These are phyloP conservation scores for Mythimna albipuncta DNA, from an alignment of 2,888 invertebrate genomes.

Conservation along the genomic window DNA sequence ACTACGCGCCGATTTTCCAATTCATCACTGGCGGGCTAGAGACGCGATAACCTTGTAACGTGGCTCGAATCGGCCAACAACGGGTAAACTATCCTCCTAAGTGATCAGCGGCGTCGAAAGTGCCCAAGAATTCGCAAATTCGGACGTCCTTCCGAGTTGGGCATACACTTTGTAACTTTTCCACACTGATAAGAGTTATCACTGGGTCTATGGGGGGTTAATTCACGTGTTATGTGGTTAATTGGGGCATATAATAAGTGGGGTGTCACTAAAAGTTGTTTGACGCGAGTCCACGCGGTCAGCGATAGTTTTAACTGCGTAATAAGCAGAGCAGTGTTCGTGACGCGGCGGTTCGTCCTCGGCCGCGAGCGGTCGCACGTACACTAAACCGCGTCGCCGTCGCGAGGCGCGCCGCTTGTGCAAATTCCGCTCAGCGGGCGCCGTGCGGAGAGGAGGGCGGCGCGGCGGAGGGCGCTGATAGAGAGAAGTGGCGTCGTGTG, in stretches of 20 bases:
- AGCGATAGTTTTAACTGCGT: slow-evolving; percentile 86
- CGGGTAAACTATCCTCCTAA: slow-evolving; percentile 80
- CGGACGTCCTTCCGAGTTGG: slow-evolving; percentile 77
- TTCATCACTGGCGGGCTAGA: slow-evolving; percentile 89
- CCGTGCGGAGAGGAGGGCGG: slow-evolving; percentile 73
- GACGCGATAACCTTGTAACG: slow-evolving; percentile 90
- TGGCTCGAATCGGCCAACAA: slow-evolving; percentile 84
- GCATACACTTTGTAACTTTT: slow-evolving; percentile 84
- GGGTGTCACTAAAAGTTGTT: slow-evolving; percentile 68
- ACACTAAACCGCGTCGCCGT: slow-evolving; percentile 83
- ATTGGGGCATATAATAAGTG: slow-evolving; percentile 55
- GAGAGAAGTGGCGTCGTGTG: slow-evolving; percentile 83
- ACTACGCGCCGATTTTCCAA: slow-evolving; percentile 91
- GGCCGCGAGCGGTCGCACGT: slow-evolving; percentile 86
- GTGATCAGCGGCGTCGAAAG: slow-evolving; percentile 76
- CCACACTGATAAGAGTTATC: slow-evolving; percentile 86
- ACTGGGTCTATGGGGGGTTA: slow-evolving; percentile 71
- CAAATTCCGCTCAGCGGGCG: slow-evolving; percentile 84
- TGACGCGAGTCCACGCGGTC: slow-evolving; percentile 86
- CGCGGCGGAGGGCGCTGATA: slow-evolving; percentile 79
- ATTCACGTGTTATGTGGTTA: slow-evolving; percentile 59
- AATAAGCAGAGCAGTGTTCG: slow-evolving; percentile 84
- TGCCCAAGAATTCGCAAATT: slow-evolving; percentile 78
- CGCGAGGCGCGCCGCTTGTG: slow-evolving; percentile 83
- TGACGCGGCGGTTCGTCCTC: slow-evolving; percentile 81